Conservation (phyloP, 2,113 vertebrate species). For the Hippocampus mohnikei region DNA sequence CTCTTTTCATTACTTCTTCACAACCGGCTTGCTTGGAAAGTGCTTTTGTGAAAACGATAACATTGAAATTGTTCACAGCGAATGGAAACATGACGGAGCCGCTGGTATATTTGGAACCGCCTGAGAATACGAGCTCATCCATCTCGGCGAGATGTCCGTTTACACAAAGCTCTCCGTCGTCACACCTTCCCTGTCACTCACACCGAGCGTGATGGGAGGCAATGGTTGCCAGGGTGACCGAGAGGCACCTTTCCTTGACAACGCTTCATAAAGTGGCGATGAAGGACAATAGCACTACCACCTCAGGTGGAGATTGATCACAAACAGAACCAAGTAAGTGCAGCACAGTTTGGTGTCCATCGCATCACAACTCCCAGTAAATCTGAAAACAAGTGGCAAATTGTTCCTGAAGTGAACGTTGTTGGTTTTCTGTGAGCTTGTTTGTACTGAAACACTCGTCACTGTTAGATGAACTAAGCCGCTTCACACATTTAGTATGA, state of each 20-base stretch:
- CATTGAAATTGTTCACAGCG: conserved; percentile 2
- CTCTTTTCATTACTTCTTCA: conserved; percentile 5
- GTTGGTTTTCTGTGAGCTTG: conserved; percentile 24
- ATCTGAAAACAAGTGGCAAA: conserved; percentile 2
- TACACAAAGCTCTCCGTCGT: conserved; percentile 52
- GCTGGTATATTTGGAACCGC: background rate
- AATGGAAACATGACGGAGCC: conserved; percentile 3
- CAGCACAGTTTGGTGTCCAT: background rate
- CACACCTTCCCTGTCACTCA: conserved; percentile 68
- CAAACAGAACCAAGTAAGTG: too few species aligned
- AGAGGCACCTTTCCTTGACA: conserved; percentile 67
- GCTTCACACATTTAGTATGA: conserved; percentile 64
- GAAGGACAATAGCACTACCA: conserved; percentile 60
- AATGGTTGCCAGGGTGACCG: conserved; percentile 67
- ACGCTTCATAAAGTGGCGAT: conserved; percentile 58
- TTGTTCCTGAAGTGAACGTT: conserved; percentile 28
- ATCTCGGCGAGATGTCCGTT: conserved; percentile 48
- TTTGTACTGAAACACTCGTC: conserved; percentile 46
- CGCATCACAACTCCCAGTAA: background rate
- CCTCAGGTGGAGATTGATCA: conserved; percentile 44
- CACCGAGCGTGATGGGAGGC: conserved; percentile 66
- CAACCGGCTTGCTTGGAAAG: background rate
- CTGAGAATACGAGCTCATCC: conserved; percentile 25
- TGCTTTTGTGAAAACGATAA: conserved; percentile 2
- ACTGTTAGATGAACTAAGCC: conserved; percentile 57